Evolutionary conservation across 1,140 invertebrate genomes (phyloP), one percentile per base, ranked within the genome.

Genomic region (silkworm (Bombyx mori)): DNA sequence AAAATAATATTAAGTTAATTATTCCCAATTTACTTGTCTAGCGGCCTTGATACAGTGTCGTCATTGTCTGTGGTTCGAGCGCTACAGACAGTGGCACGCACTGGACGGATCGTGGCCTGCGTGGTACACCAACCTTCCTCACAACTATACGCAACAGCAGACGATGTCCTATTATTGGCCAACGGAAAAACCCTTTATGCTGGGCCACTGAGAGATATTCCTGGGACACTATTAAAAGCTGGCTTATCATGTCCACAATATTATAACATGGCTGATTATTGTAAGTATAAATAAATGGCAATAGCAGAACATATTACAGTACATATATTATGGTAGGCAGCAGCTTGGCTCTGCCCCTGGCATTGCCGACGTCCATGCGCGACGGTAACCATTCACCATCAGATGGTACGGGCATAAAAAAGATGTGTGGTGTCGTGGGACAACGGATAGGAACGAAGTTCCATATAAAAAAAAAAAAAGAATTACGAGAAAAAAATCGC

Each of bases 91-190:
- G 88, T 97, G 49, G 93, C 95, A 1, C 81, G 86, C 46, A 90
- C 90, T 26, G 95, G 95, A 0, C 89, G 94, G 44, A 95, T 94
- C 0, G 92, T 98, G 42, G 92, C 94, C 5, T 96, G 95, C 71
- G 93, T 95, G 8, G 93, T 98, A 62, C 96, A 98, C 86, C 96
- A 98, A 71, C 96, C 96, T 0, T 96, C 94, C 52, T 95, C 95
- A 12, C 92, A 92, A 54, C 89, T 97, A 26, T 95, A 97, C 81
- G 91, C 89, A 2, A 79, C 89, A n/a, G 92, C 93, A 52, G 92
- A 93, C 67, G 90, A 93, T 67, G 74, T 93, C 44, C 69, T 92
- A 42, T 77, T 93, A 0, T 58, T 94, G 6, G 84, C 90, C 0
- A 82, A 88, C 44, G 92, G 92, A 1, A 85, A 83, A 52, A 89